A percentile compares a stretch with the other conserved stretches of the same genome.
phyloP scores from a whole-genome alignment of 2,797 vertebrate species.

The Leucoraja ocellata region DNA sequence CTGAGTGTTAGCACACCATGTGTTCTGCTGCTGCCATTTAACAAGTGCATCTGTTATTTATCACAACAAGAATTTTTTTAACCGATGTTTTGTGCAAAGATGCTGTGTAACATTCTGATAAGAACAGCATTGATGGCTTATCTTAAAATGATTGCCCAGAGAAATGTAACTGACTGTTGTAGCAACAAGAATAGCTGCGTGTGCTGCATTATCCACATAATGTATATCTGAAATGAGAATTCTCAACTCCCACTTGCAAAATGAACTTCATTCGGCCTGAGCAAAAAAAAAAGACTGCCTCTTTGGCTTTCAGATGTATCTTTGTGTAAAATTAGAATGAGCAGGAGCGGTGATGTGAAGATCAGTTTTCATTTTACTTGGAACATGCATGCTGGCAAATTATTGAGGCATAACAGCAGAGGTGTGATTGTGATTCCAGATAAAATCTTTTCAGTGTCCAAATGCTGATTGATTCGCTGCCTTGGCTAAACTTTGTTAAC shows the following conservation, averaged over 20 bases:
- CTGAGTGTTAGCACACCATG: background rate
- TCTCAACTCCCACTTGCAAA: background rate
- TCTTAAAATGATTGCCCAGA: background rate
- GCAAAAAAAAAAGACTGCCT: background rate
- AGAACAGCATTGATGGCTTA: conserved; percentile 4
- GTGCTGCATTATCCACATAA: background rate
- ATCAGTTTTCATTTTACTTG: background rate
- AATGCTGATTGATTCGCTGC: background rate
- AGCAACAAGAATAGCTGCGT: background rate
- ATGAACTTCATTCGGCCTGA: background rate
- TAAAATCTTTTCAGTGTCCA: background rate
- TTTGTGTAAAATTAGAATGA: conserved; percentile 1
- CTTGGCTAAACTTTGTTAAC: background rate
- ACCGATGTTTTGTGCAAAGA: background rate
- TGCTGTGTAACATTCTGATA: conserved; percentile 8
- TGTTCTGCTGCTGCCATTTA: background rate
- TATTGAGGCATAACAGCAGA: background rate
- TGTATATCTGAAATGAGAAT: background rate
- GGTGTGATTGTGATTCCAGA: background rate
- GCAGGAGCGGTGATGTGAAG: background rate
- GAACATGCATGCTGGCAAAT: background rate
- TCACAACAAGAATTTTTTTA: background rate
- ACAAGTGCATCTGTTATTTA: background rate
- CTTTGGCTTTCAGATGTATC: background rate
- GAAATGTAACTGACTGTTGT: background rate